phyloP scores from a whole-genome alignment of 2,113 vertebrate species.

The Nipponia nippon region DNA sequence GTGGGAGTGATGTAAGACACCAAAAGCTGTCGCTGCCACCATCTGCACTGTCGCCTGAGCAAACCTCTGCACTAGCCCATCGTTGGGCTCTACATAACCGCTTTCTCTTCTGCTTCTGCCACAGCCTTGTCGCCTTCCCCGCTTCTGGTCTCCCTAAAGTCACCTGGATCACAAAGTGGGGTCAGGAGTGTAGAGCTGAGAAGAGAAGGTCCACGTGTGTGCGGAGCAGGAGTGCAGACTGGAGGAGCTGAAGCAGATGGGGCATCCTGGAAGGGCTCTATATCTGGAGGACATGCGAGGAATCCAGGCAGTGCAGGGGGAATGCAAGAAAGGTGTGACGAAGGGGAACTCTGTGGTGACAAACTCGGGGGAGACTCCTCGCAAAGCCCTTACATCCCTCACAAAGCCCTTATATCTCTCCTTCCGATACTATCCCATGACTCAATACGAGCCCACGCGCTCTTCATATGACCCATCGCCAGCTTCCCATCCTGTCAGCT shows the following conservation, averaged over 20 bases:
- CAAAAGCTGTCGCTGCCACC: background rate
- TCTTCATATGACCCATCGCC: background rate
- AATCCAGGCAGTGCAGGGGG: background rate
- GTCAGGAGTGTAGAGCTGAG: background rate
- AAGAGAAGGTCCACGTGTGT: background rate
- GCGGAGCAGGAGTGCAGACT: background rate
- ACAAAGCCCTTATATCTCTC: background rate
- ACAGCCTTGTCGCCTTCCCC: background rate
- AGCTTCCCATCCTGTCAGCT: background rate
- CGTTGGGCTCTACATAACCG: accelerated
- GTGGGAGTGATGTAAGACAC: background rate
- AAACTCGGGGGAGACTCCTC: background rate
- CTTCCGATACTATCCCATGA: background rate
- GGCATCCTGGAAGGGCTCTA: background rate
- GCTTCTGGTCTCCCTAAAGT: background rate
- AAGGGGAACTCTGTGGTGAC: background rate
- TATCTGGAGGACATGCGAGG: accelerated
- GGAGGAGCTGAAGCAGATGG: background rate
- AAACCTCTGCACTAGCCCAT: background rate
- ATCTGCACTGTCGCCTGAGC: background rate
- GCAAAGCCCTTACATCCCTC: background rate
- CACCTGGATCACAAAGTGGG: background rate
- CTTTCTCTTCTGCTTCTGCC: background rate
- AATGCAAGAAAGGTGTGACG: background rate
- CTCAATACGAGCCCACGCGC: accelerated